Base-by-base conservation (phyloP, 2,888 invertebrate genomes). In the Stenoptilia bipunctidactyla region DNA sequence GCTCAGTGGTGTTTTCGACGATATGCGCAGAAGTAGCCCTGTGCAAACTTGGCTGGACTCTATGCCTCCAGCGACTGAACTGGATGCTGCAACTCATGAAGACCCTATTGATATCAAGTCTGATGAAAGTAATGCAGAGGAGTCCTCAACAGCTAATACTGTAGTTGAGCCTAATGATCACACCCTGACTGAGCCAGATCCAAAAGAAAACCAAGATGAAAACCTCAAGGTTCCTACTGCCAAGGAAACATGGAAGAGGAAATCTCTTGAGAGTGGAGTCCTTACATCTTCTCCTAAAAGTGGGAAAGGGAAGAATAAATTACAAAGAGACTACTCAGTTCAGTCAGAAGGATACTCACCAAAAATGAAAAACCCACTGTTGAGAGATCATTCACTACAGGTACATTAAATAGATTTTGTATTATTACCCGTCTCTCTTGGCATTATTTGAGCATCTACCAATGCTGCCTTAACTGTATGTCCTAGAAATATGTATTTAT, bases 31-130 rank as follows among this genome's bases (percentile, higher is more conserved):
- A 42, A 89, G 88, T 59, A 88, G 89, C 48, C 87, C 89, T 37
- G 89, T 92, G 39, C 91, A 92, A 50, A 89, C 90, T 75, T 92
- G 92, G 92, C 85, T 92, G 47, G 90, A 92, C 57, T 89, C 90
- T 5, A 67, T 91, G 48, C 90, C 90, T 20, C 66, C 65, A 44
- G 75, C 75, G 1, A 40, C 59, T 27, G 49, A 53, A 13, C 40
- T 51, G 4, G 55, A 58, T 15, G 15, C 49, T 33, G 52, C 57
- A 6, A 53, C 52, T 25, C 40, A 42, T 12, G 51, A 47, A 50
- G 54, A 41, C 9, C 15, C 15, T 12, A 57, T 59, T 38, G 55
- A 58, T 33, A 46, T 54, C 27, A 63, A 64, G 45, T 70, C 76
- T 39, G 71, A 76, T 47, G 72, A 71, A 8, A 70, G 66, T 41